phyloP scores from a whole-genome alignment of 2,797 vertebrate species.

The Periophthalmus magnuspinnatus region DNA sequence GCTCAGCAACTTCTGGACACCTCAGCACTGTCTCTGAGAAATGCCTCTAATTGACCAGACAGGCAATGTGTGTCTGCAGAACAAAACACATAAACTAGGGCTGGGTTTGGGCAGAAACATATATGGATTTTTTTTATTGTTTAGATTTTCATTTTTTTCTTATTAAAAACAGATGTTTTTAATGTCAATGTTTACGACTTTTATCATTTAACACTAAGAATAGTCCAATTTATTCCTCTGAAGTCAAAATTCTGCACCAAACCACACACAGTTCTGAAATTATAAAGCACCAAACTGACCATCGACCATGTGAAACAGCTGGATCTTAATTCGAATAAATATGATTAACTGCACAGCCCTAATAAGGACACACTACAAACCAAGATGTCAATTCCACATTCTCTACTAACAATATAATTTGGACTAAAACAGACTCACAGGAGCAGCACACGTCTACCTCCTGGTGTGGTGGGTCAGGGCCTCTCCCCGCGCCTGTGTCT shows the following conservation, averaged over 20 bases:
- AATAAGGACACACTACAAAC: neutral
- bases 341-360: neutral
- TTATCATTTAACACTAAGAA: no score
- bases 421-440: conserved; percentile 69
- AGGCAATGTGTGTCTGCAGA: conserved; percentile 16
- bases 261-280: neutral
- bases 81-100: no score
- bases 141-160: no score
- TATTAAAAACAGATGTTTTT: no score
- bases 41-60: conserved; percentile 54
- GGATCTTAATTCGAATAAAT: neutral
- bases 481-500: conserved; percentile 59
- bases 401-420: neutral
- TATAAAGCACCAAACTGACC: neutral
- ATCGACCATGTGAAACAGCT: neutral
- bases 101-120: no score
- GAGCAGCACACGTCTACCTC: conserved; percentile 70
- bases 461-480: conserved; percentile 66
- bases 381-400: no score
- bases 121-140: no score
- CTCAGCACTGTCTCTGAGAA: conserved; percentile 36
- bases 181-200: no score
- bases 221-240: conserved; percentile 11
- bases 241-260: neutral
- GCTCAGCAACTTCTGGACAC: conserved; percentile 24